Conservation (phyloP, 2,888 invertebrate species). For the Arctia plantaginis region DNA sequence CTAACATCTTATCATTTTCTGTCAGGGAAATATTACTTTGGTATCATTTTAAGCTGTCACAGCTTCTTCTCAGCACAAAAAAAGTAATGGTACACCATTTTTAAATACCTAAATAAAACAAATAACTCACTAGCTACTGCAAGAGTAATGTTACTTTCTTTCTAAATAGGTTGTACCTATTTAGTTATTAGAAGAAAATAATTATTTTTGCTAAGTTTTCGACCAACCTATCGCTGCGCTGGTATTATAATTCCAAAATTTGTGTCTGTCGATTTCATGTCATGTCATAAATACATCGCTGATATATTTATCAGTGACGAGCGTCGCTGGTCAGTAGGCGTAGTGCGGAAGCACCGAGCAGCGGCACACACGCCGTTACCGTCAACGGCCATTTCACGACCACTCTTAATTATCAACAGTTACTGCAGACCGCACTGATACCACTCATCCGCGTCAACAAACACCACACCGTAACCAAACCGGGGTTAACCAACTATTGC, state of each 20-base stretch:
- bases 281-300: conserved; percentile 27
- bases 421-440: conserved; percentile 69
- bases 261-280: not conserved
- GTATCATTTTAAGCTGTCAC: too few relatives aligned
- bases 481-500: conserved; percentile 35
- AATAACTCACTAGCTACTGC: not conserved
- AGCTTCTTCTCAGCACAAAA: not conserved
- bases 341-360: conserved; percentile 72
- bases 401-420: conserved; percentile 85
- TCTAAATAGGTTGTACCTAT: not conserved
- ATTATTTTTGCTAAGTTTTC: too few relatives aligned
- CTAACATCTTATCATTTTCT: too few relatives aligned
- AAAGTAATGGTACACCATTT: not conserved
- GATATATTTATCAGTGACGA: conserved; percentile 42
- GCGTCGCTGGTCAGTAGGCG: conserved; percentile 63
- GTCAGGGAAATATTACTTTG: too few relatives aligned
- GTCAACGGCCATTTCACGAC: conserved; percentile 75
- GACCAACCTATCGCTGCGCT: too few relatives aligned
- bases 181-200: too few relatives aligned
- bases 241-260: too few relatives aligned
- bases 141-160: not conserved
- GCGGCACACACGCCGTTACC: conserved; percentile 76
- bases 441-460: conserved; percentile 60
- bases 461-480: conserved; percentile 61
- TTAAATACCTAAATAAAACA: not conserved